A percentile compares a stretch with the other conserved stretches of the same genome.
phyloP scores from a whole-genome alignment of 1,140 invertebrate genomes.

The Luehdorfia chinensis region DNA sequence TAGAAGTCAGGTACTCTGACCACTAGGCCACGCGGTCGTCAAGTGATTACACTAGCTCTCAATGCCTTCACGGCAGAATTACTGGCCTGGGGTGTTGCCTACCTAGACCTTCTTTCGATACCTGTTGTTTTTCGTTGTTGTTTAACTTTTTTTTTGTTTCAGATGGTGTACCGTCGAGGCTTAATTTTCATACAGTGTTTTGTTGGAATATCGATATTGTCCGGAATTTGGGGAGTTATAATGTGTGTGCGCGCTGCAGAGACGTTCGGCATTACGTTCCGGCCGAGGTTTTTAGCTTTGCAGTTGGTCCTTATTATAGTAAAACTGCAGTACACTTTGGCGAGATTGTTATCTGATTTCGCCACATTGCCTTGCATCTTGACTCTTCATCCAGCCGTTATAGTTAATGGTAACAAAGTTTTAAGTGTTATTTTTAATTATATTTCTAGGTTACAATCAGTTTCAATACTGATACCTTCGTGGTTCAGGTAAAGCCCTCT shows the following conservation, averaged over 20 bases:
- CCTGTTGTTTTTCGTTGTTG: too few relatives aligned
- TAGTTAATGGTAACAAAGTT: slow-evolving; percentile 67
- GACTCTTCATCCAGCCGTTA: slow-evolving; percentile 60
- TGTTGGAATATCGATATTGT: slow-evolving; percentile 78
- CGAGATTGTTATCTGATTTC: slow-evolving; percentile 65
- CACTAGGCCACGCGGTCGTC: too few relatives aligned
- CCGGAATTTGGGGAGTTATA: slow-evolving; percentile 80
- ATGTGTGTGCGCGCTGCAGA: slow-evolving; percentile 78
- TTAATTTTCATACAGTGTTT: slow-evolving; percentile 80
- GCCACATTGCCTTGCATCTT: slow-evolving; percentile 72
- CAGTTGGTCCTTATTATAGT: slow-evolving; percentile 77
- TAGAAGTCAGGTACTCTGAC: too few relatives aligned
- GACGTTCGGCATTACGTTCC: slow-evolving; percentile 59
- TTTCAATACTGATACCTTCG: too few relatives aligned
- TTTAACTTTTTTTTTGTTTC: slow-evolving; percentile 55
- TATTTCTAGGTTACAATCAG: too few relatives aligned
- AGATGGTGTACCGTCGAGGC: slow-evolving; percentile 79
- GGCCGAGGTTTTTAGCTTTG: slow-evolving; percentile 72
- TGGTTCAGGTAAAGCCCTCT: too few relatives aligned
- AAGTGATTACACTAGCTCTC: too few relatives aligned
- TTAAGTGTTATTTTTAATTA: slow-evolving; percentile 36
- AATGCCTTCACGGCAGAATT: too few relatives aligned
- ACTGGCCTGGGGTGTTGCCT: too few relatives aligned
- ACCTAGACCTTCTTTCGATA: too few relatives aligned
- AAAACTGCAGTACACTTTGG: slow-evolving; percentile 76